Conservation (phyloP, 2,888 invertebrate species). For the Pedicia rivosa region DNA sequence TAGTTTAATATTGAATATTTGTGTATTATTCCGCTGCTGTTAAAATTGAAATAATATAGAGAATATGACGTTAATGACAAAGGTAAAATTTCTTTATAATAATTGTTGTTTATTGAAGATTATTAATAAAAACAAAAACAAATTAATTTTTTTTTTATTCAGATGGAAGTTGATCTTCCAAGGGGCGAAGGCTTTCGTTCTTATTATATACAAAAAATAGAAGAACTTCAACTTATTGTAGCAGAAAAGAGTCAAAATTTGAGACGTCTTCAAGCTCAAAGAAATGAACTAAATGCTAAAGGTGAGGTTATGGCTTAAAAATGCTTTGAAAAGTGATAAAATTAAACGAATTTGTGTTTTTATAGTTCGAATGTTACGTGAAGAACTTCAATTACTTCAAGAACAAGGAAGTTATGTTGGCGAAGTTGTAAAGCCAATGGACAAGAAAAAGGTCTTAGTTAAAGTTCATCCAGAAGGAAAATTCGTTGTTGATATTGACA, state of each 20-base stretch:
- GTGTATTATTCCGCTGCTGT: no score
- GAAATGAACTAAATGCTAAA: conserved; percentile 98
- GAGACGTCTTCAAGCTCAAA: conserved; percentile 89
- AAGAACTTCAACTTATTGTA: conserved; percentile 87
- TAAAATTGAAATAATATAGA: no score
- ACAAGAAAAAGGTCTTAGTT: conserved; percentile 97
- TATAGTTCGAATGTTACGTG: conserved; percentile 87
- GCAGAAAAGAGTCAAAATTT: conserved; percentile 97
- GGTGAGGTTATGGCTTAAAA: conserved; percentile 35
- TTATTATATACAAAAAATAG: conserved; percentile 96
- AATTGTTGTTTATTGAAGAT: no score
- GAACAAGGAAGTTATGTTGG: conserved; percentile 99
- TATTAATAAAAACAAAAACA: no score
- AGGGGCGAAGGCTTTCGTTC: conserved; percentile 76
- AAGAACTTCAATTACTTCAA: conserved; percentile 88
- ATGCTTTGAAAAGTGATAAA: background rate
- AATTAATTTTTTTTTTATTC: no score
- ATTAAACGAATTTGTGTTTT: conserved; percentile 10
- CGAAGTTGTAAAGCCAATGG: conserved; percentile 99
- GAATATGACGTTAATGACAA: no score
- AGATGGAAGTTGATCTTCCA: conserved; percentile 26
- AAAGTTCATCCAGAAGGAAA: conserved; percentile 99
- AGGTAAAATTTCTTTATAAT: no score
- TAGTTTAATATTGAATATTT: no score
- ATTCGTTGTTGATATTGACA: conserved; percentile 98